Base-by-base conservation (phyloP, 2,888 invertebrate genomes). In the Drosophila anomalata region DNA sequence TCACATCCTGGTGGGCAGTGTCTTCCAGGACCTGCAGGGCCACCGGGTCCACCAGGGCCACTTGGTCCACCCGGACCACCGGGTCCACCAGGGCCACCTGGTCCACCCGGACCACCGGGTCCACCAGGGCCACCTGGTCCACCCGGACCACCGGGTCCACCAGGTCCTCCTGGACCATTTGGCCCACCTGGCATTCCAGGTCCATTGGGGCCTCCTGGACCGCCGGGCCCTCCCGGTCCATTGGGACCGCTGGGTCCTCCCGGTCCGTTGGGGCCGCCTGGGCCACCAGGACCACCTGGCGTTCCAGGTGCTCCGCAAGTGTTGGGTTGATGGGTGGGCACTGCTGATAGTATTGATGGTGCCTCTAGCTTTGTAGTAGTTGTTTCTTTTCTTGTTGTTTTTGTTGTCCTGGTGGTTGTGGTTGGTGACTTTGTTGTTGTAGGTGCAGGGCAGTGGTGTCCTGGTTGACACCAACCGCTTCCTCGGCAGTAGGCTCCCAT, bases 221-320 rank as follows among this genome's bases (percentile, higher is more conserved):
- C 41, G 3, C 14, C 17, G 12, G 41, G 41, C 1, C 41, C 41
- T 2, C 41, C 41, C 3, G 41, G 41, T 8, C 41, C 41, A 14
- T n/a, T 5, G 2, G 41, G 41, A 1, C 41, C 41, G 2, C 41
- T 17, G 1, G 41, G 41, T 7, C 41, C 41, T 5, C 41, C 41
- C 3, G 41, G 41, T 14, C 41, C 41, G 14, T 6, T 6, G 3
- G 14, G 41, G 6, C 41, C 41, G 2, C 41, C 41, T 1, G 41
- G 41, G 7, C 41, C 41, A 8, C 41, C 41, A 3, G 41, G 41
- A 8, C 41, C 41, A 3, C 41, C 41, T n/a, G 41, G 41, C 14
- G 14, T 41, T 41, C 41, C 41, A n/a, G 41, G 41, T 8, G 41
- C 41, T 41, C 41, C 41, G 8, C 41, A 41, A 17, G 14, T 41